phyloP scores from a whole-genome alignment of 2,113 vertebrate genomes.

The Sprattus sprattus region DNA sequence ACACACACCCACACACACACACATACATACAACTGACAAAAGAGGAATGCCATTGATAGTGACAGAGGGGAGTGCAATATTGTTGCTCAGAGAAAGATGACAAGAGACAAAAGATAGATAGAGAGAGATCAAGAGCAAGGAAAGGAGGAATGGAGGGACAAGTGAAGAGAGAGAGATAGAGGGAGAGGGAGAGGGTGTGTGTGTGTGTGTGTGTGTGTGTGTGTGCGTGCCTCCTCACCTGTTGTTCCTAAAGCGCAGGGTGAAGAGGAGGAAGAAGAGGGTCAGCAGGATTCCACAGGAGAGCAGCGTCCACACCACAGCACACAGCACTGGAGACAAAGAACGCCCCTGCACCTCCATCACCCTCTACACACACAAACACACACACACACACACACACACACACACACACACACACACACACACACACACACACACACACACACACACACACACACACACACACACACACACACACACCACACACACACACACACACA shows the following conservation, averaged over 20 bases:
- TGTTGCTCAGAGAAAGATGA: background rate
- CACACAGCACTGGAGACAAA: slow-evolving; percentile 73
- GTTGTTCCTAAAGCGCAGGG: slow-evolving; percentile 90
- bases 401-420: slow-evolving; percentile 24
- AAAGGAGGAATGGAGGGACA: background rate
- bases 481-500: background rate
- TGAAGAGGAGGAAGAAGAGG: slow-evolving; percentile 86
- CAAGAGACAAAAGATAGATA: too few relatives aligned
- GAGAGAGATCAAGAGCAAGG: background rate
- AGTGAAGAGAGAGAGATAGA: background rate
- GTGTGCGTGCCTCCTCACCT: slow-evolving; percentile 70
- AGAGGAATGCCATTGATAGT: background rate
- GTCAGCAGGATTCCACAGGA: slow-evolving; percentile 84
- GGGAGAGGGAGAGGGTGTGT: background rate
- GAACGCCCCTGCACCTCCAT: slow-evolving; percentile 53
- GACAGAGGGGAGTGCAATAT: background rate
- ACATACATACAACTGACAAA: background rate
- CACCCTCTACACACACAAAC: slow-evolving; percentile 53
- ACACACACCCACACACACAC: background rate
- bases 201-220: background rate
- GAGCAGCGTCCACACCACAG: slow-evolving; percentile 84
- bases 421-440: background rate
- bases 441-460: slow-evolving; percentile 3
- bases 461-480: too few relatives aligned
- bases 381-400: slow-evolving; percentile 38